A percentile compares a stretch with the other conserved stretches of the same genome.
Conservation (phyloP, 2,888 invertebrate genomes). For the Apamea epomidion region DNA sequence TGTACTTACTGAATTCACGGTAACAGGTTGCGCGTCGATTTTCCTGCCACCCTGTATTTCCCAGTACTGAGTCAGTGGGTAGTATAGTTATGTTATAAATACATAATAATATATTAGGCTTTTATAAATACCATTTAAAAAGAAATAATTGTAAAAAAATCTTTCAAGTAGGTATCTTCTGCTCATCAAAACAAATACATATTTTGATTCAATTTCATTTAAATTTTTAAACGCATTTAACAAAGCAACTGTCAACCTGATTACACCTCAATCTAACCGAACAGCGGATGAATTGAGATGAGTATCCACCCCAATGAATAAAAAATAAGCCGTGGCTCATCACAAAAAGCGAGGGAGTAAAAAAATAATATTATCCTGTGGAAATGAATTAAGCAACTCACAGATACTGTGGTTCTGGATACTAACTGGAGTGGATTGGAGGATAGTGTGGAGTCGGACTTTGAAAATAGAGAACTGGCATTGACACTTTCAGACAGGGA, state of each 20-base stretch:
- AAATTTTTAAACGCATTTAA: constrained; percentile 59
- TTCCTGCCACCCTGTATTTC: too few relatives aligned
- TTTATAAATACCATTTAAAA: too few relatives aligned
- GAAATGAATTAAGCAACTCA: constrained; percentile 90
- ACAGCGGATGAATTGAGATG: constrained; percentile 80
- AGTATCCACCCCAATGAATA: constrained; percentile 88
- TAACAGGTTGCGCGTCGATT: too few relatives aligned
- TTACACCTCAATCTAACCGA: constrained; percentile 83
- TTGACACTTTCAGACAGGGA: too few relatives aligned
- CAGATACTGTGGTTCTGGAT: constrained; percentile 83
- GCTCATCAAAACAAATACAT: constrained; percentile 40
- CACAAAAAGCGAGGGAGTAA: constrained; percentile 88
- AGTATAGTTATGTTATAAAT: too few relatives aligned
- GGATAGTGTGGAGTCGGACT: constrained; percentile 63
- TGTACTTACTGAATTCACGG: too few relatives aligned
- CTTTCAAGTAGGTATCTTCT: neutral
- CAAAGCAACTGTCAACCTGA: constrained; percentile 80
- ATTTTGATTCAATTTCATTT: constrained; percentile 59
- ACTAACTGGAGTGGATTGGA: constrained; percentile 65
- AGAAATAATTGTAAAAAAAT: neutral
- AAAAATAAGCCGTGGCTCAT: constrained; percentile 89
- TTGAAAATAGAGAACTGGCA: neutral
- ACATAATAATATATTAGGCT: neutral
- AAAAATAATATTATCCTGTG: constrained; percentile 91
- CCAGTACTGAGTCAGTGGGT: too few relatives aligned